phyloP scores from a whole-genome alignment of 2,113 vertebrate species.

The human region GRCh38 chr2:212912001-212912500 shows the following conservation, averaged over 20 bases:
- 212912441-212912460: not conserved
- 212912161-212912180: not conserved
- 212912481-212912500: slow-evolving; percentile 13
- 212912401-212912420: not conserved
- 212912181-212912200: not conserved
- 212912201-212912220: not conserved
- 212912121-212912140: not conserved
- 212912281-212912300: not conserved
- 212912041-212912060: not conserved
- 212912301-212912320: not conserved
- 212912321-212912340: slow-evolving; percentile 26
- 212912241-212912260: not conserved
- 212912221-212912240: not conserved
- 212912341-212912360: not conserved
- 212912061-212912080: not conserved
- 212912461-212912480: slow-evolving; percentile 35
- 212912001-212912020: not conserved
- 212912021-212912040: not conserved
- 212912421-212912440: not conserved
- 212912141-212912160: slow-evolving; percentile 8
- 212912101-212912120: slow-evolving; percentile 25
- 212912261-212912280: not conserved
- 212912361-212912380: not conserved
- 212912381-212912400: not conserved
- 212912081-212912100: not conserved